phyloP scores from a whole-genome alignment of 2,797 vertebrate genomes.

The Lutjanus campechanus region DNA sequence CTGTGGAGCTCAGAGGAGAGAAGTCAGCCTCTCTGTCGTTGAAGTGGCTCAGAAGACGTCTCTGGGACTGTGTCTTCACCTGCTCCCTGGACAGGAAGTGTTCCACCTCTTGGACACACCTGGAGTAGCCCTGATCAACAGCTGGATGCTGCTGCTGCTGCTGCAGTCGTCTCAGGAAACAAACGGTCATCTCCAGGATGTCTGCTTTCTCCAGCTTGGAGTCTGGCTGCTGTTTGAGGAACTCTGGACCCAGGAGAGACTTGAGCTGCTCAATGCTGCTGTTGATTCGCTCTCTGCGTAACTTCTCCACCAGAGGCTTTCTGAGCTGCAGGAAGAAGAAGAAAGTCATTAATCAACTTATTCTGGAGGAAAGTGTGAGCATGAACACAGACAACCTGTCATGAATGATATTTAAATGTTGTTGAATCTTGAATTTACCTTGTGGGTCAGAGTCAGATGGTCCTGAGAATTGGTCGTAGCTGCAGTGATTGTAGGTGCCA shows the following conservation, averaged over 20 bases:
- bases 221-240: conserved; percentile 83
- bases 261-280: conserved; percentile 85
- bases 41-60: conserved; percentile 68
- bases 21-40: conserved; percentile 49
- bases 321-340: conserved; percentile 83
- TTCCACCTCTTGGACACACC: conserved; percentile 65
- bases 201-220: conserved; percentile 89
- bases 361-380: neutral
- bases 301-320: conserved; percentile 90
- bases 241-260: conserved; percentile 85
- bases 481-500: conserved; percentile 84
- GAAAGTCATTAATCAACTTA: conserved; percentile 27
- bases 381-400: neutral
- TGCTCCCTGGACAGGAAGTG: conserved; percentile 72
- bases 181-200: conserved; percentile 87
- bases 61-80: conserved; percentile 55
- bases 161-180: conserved; percentile 76
- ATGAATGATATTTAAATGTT: neutral
- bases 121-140: conserved; percentile 63
- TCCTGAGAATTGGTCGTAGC: conserved; percentile 74
- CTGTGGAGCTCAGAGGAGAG: conserved; percentile 46
- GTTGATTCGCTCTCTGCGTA: conserved; percentile 86
- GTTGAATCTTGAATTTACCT: conserved; percentile 74
- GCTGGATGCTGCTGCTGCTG: conserved; percentile 54
- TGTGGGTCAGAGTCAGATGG: conserved; percentile 72